A percentile compares a stretch with the other conserved stretches of the same genome.
Evolutionary conservation across 2,888 invertebrate species (phyloP).

Genomic region (Anoncus sp.): DNA sequence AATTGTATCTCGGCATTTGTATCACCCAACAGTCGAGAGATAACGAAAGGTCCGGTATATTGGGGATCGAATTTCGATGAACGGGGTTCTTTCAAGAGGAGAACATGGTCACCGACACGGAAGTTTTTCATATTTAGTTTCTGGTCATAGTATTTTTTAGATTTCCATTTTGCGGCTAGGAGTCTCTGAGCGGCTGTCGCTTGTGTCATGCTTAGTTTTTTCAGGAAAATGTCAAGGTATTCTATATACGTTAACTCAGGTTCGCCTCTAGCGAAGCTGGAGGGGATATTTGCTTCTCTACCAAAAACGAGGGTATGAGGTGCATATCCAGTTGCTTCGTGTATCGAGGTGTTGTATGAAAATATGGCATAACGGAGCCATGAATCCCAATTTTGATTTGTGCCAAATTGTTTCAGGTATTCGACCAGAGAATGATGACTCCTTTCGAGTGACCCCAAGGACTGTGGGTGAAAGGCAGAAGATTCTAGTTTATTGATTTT

Average conservation of each 20-base stretch:
- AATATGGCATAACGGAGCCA: neutral
- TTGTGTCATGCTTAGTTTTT: neutral
- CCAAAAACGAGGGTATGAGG: neutral
- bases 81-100: neutral
- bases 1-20: neutral
- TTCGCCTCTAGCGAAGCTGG: neutral
- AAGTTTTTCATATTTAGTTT: neutral
- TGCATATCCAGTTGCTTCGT: neutral
- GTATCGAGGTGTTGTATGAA: conserved; percentile 5
- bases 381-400: neutral
- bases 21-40: neutral
- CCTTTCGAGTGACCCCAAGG: conserved; percentile 1
- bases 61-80: conserved; percentile 1
- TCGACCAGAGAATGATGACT: conserved; percentile 3
- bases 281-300: neutral
- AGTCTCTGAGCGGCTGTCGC: neutral
- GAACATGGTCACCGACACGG: neutral
- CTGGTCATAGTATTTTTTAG: neutral
- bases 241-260: neutral
- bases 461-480: neutral
- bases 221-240: neutral
- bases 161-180: conserved; percentile 1
- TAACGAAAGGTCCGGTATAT: neutral
- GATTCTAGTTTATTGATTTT: conserved; percentile 1
- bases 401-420: conserved; percentile 8